Base-by-base conservation (phyloP, 2,113 vertebrate genomes). In the Anarrhichthys ocellatus region DNA sequence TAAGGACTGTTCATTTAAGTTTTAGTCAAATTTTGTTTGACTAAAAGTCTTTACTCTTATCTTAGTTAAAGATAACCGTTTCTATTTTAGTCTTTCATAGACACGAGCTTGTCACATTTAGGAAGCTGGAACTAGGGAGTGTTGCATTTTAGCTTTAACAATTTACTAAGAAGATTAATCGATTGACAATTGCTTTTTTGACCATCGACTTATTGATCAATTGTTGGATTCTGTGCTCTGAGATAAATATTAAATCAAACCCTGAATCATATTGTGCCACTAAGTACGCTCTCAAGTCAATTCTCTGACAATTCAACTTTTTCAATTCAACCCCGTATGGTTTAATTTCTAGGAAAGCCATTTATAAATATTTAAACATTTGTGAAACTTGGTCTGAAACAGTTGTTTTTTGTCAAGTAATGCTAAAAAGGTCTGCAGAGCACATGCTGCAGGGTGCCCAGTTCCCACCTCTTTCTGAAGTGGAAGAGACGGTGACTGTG, bases 401-500 rank as follows among this genome's bases (percentile, higher is more conserved):
- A 36, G 29, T 29, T n/a, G 2, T 52, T 54, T 10, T 2, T 2
- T 38, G 15, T 17, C 9, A 63, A 13, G 61, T 44, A 9, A 14
- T 8, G 6, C 17, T 5, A 13, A 15, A 9, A 20, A 58, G 58
- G 29, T 67, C 73, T 78, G 84, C 44, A 42, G 59, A 71, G 34
- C 82, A 90, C 64, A 82, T 88, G 88, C n/a, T 66, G 79, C 65
- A 80, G 61, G 61, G 32, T 56, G 32, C 44, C 59, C 4, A 4
- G 18, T 52, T 79, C 66, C 74, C 56, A 63, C 50, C 67, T 62
- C 56, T 58, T 13, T 72, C 58, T 82, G 73, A 27, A 38, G 72
- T 62, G 73, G 87, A 81, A 77, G 46, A 80, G 81, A 73, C 11
- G 34, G 62, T 52, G 70, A 66, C 86, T 86, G 90, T 27, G 88